phyloP scores from a whole-genome alignment of 2,888 invertebrate genomes.

The Aricia artaxerxes region DNA sequence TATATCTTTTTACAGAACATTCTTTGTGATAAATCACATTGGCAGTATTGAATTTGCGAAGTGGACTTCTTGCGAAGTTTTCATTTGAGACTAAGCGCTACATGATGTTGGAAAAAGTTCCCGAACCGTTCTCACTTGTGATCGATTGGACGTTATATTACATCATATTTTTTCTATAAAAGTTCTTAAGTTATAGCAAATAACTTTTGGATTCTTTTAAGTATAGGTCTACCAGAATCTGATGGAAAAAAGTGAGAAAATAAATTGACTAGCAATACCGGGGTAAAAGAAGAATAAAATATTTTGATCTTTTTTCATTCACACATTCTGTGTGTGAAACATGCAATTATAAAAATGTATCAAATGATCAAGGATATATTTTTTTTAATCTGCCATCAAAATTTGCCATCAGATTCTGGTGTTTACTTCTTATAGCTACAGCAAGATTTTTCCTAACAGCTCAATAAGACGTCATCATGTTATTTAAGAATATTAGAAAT shows the following conservation, averaged over 20 bases:
- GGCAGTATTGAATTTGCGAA: conserved; percentile 7
- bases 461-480: too few relatives aligned
- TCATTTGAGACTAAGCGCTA: conserved; percentile 1
- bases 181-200: not conserved
- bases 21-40: conserved; percentile 7
- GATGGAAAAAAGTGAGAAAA: too few relatives aligned
- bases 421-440: not conserved
- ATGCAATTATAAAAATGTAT: too few relatives aligned
- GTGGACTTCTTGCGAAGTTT: conserved; percentile 16
- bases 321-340: too few relatives aligned
- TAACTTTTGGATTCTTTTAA: not conserved
- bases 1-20: not conserved
- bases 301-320: too few relatives aligned
- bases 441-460: too few relatives aligned
- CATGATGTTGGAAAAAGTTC: conserved; percentile 4
- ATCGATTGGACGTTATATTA: not conserved
- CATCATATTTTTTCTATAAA: not conserved
- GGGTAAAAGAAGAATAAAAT: too few relatives aligned
- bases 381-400: too few relatives aligned
- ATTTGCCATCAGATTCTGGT: too few relatives aligned
- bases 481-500: too few relatives aligned
- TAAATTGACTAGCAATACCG: too few relatives aligned
- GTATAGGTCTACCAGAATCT: not conserved
- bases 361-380: too few relatives aligned
- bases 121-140: not conserved